These are phyloP conservation scores for Pediacus dermestoides DNA, from an alignment of 2,888 invertebrate species.

Conservation along the genomic window DNA sequence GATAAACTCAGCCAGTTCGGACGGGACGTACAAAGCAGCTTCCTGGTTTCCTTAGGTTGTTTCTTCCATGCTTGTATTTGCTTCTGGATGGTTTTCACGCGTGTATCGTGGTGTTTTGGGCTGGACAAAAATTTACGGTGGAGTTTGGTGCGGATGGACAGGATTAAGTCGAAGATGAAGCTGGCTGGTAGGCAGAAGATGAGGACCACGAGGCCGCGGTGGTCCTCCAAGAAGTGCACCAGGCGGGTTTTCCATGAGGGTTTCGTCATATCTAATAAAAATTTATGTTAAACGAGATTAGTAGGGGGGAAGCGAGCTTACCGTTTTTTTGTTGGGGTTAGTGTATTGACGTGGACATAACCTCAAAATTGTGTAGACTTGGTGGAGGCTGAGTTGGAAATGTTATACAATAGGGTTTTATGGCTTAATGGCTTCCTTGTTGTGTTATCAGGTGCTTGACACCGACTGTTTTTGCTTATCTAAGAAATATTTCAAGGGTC, in stretches of 20 bases:
- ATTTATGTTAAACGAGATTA: too few species aligned
- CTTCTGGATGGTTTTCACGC: constrained; percentile 52
- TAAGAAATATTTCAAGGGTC: too few species aligned
- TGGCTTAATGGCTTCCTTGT: too few species aligned
- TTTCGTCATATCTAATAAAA: too few species aligned
- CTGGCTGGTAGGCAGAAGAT: constrained; percentile 66
- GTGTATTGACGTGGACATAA: too few species aligned
- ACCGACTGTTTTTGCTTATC: too few species aligned
- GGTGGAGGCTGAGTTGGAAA: too few species aligned
- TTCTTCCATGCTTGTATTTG: constrained; percentile 57
- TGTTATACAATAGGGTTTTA: too few species aligned
- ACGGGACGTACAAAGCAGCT: constrained; percentile 62
- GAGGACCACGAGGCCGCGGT: constrained; percentile 60
- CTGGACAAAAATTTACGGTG: constrained; percentile 46
- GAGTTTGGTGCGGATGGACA: constrained; percentile 48
- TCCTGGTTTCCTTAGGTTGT: constrained; percentile 49
- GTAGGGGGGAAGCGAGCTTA: too few species aligned
- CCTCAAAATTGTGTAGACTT: too few species aligned
- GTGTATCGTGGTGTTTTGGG: constrained; percentile 49
- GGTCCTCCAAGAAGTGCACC: constrained; percentile 57
- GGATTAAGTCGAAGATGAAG: constrained; percentile 56
- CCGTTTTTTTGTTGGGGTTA: too few species aligned
- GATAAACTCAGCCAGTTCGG: constrained; percentile 70
- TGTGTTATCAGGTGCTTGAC: too few species aligned
- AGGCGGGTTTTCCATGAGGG: constrained; percentile 40